phyloP scores from a whole-genome alignment of 2,888 invertebrate species.

The Drosophila borborema region DNA sequence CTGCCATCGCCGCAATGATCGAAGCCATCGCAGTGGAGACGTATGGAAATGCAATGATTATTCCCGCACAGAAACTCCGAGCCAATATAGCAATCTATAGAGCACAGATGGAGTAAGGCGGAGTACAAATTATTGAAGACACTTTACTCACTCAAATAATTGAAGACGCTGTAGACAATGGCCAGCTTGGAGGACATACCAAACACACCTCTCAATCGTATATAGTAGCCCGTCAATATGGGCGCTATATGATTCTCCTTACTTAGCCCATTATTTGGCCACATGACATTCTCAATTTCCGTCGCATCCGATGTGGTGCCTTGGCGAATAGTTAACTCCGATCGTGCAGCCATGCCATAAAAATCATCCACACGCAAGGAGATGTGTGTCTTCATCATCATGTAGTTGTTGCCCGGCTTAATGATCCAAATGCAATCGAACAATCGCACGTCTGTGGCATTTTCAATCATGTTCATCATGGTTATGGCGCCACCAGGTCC shows the following conservation, averaged over 20 bases:
- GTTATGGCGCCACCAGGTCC: constrained; percentile 90
- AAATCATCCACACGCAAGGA: constrained; percentile 88
- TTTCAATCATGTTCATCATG: constrained; percentile 90
- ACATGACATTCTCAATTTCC: constrained; percentile 87
- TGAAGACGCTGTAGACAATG: constrained; percentile 90
- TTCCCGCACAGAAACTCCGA: constrained; percentile 90
- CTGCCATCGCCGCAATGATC: constrained; percentile 91
- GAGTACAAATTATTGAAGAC: rapidly evolving
- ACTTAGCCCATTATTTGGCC: constrained; percentile 86
- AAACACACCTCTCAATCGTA: constrained; percentile 89
- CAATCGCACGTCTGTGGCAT: constrained; percentile 86
- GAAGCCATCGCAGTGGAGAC: constrained; percentile 90
- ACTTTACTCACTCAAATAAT: constrained; percentile 87
- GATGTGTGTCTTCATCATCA: constrained; percentile 89
- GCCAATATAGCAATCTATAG: constrained; percentile 88
- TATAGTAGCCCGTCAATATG: constrained; percentile 89
- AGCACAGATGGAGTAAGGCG: not conserved
- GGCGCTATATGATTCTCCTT: constrained; percentile 88
- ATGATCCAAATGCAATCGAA: constrained; percentile 91
- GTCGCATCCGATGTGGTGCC: constrained; percentile 89
- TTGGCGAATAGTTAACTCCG: constrained; percentile 88
- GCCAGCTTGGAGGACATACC: constrained; percentile 88
- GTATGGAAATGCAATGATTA: constrained; percentile 89
- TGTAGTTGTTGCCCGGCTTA: constrained; percentile 88
- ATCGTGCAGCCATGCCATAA: constrained; percentile 87